A percentile compares a stretch with the other conserved stretches of the same genome.
phyloP scores from a whole-genome alignment of 2,797 vertebrate species.

The Scyliorhinus canicula region DNA sequence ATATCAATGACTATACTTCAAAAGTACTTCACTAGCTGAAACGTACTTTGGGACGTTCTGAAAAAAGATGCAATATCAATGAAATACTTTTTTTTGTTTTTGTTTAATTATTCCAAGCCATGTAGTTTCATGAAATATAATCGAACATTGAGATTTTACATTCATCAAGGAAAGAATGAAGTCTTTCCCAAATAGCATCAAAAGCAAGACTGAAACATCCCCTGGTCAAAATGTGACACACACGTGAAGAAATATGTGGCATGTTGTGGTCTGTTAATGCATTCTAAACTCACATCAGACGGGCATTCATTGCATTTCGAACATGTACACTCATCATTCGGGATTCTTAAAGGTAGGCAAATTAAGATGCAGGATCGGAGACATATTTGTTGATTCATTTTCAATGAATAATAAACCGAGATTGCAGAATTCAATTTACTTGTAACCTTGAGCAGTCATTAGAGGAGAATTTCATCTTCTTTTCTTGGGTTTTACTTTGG shows the following conservation, averaged over 20 bases:
- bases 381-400: neutral
- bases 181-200: neutral
- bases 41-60: neutral
- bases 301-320: neutral
- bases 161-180: neutral
- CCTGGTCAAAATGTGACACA: neutral
- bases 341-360: neutral
- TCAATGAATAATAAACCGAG: neutral
- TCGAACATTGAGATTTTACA: neutral
- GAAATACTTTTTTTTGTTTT: neutral
- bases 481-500: neutral
- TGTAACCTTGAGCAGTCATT: constrained; percentile 28
- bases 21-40: neutral
- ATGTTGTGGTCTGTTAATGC: neutral
- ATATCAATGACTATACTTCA: neutral
- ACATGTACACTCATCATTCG: neutral
- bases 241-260: neutral
- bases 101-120: neutral
- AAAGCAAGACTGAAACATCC: neutral
- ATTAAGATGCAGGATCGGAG: constrained; percentile 9
- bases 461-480: constrained; percentile 23
- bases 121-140: neutral
- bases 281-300: neutral
- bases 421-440: constrained; percentile 8
- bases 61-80: neutral